These are phyloP conservation scores for Trissolcus brochymenae DNA, from an alignment of 2,888 invertebrate species.

Conservation along the genomic window DNA sequence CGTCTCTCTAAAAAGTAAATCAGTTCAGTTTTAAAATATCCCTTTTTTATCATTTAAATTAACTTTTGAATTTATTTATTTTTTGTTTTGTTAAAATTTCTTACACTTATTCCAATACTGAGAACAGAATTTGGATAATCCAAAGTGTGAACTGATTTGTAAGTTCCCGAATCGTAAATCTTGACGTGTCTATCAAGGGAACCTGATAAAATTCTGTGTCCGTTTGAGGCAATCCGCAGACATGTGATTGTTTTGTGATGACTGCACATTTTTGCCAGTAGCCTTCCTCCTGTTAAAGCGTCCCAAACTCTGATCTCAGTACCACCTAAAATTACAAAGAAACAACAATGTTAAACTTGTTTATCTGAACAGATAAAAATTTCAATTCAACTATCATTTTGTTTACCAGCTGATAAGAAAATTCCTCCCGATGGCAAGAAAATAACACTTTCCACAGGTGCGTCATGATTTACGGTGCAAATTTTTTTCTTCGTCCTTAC, in stretches of 20 bases:
- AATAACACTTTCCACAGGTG: slow-evolving; percentile 91
- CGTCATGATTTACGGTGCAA: slow-evolving; percentile 88
- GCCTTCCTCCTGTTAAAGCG: slow-evolving; percentile 89
- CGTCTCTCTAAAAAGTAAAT: slow-evolving; percentile 78
- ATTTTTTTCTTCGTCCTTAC: slow-evolving; percentile 84
- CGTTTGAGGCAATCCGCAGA: slow-evolving; percentile 87
- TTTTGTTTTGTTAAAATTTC: slow-evolving; percentile 61
- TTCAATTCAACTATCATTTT: not conserved
- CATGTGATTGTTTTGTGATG: slow-evolving; percentile 98
- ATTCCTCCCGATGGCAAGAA: slow-evolving; percentile 93
- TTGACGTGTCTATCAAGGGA: slow-evolving; percentile 96
- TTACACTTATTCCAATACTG: slow-evolving; percentile 85
- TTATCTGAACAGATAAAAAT: not conserved
- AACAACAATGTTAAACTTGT: not conserved
- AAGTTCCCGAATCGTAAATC: slow-evolving; percentile 91
- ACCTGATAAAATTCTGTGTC: slow-evolving; percentile 89
- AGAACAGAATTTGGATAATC: slow-evolving; percentile 94
- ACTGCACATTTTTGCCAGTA: slow-evolving; percentile 89
- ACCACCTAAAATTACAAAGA: slow-evolving; percentile 80
- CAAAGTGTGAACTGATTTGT: slow-evolving; percentile 91
- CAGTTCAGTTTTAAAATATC: no score
- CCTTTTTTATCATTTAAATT: not conserved
- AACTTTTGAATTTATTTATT: not conserved
- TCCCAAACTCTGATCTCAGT: slow-evolving; percentile 96
- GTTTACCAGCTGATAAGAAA: slow-evolving; percentile 88